Conservation (phyloP, 2,888 invertebrate genomes). For the Lymantria dispar region DNA sequence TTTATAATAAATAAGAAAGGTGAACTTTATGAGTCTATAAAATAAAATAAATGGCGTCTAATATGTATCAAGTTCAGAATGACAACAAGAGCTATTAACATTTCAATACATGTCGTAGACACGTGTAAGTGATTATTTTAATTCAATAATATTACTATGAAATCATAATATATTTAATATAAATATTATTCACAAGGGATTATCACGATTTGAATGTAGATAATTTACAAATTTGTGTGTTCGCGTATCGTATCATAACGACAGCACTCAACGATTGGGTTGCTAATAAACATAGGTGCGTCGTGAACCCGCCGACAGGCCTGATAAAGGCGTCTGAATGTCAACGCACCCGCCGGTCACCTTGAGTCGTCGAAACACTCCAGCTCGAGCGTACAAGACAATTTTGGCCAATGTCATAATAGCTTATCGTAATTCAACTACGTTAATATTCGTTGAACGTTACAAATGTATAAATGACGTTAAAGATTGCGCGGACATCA, state of each 20-base stretch:
- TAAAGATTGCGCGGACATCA: too few relatives aligned
- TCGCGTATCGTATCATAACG: constrained; percentile 19
- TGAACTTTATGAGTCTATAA: too few relatives aligned
- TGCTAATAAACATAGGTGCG: constrained; percentile 54
- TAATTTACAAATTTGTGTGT: constrained; percentile 1
- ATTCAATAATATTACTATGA: too few relatives aligned
- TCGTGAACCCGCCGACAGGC: constrained; percentile 48
- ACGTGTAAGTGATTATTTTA: too few relatives aligned
- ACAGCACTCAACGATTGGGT: constrained; percentile 31
- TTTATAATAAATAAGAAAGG: too few relatives aligned
- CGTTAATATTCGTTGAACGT: not conserved
- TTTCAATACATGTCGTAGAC: too few relatives aligned
- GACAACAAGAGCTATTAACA: too few relatives aligned
- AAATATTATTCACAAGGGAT: too few relatives aligned
- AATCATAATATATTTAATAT: too few relatives aligned
- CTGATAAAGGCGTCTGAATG: constrained; percentile 75
- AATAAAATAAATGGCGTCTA: too few relatives aligned
- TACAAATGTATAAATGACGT: not conserved
- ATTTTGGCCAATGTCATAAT: constrained; percentile 64
- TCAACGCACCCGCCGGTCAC: constrained; percentile 76
- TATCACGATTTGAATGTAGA: not conserved
- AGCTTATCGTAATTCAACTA: constrained; percentile 45
- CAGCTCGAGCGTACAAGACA: constrained; percentile 53
- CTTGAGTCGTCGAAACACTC: constrained; percentile 57
- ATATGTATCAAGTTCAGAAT: too few relatives aligned